phyloP scores from a whole-genome alignment of 1,140 invertebrate genomes.

The Drosophila fuyamai region DNA sequence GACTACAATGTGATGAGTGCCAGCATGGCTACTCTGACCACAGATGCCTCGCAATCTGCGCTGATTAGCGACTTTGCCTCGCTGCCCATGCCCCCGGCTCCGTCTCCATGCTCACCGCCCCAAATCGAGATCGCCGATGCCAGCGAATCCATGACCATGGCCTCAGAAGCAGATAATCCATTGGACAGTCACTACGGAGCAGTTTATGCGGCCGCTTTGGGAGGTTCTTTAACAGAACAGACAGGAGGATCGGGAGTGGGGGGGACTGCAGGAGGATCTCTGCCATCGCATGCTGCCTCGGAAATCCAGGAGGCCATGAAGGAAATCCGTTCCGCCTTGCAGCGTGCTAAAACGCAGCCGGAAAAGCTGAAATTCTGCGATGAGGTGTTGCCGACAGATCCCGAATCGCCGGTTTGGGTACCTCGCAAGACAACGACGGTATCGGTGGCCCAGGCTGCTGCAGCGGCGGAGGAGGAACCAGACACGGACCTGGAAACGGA shows the following conservation, averaged over 20 bases:
- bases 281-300: constrained; percentile 59
- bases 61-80: constrained; percentile 59
- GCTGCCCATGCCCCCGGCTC: constrained; percentile 43
- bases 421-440: constrained; percentile 62
- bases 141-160: constrained; percentile 15
- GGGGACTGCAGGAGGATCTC: constrained; percentile 25
- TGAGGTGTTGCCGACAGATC: constrained; percentile 71
- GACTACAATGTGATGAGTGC: constrained; percentile 57
- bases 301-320: constrained; percentile 90
- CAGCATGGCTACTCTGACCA: constrained; percentile 41
- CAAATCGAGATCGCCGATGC: constrained; percentile 41
- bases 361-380: constrained; percentile 81
- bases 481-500: constrained; percentile 96
- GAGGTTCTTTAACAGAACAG: constrained; percentile 35
- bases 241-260: constrained; percentile 7
- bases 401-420: constrained; percentile 82
- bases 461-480: constrained; percentile 88
- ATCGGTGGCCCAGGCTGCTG: constrained; percentile 1
- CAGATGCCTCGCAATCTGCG: constrained; percentile 43
- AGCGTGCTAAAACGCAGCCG: constrained; percentile 87
- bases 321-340: constrained; percentile 92
- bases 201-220: constrained; percentile 63
- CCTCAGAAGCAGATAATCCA: constrained; percentile 4
- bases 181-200: constrained; percentile 52
- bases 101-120: constrained; percentile 51